Evolutionary conservation across 37 sponge, comb jelly and placozoan species (phyloP).

Genomic region (Diacarnus erythraeanus): DNA sequence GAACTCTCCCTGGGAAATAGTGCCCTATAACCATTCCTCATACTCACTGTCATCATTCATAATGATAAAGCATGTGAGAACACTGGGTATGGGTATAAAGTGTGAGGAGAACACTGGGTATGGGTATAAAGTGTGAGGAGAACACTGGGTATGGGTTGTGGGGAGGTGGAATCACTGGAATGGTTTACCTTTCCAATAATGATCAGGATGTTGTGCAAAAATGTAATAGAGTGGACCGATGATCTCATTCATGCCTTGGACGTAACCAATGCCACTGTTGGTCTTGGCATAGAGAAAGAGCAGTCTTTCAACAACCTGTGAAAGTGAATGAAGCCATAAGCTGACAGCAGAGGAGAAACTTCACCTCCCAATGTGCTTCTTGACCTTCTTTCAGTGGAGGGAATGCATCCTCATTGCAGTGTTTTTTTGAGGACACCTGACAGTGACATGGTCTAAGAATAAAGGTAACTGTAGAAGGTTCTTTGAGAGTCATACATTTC

Average conservation of each 20-base stretch:
- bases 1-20: no score
- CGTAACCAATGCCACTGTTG: slow-evolving; percentile 89
- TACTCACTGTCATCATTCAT: no score
- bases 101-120: not conserved
- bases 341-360: not conserved
- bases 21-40: no score
- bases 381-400: slow-evolving; percentile 75
- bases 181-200: slow-evolving; percentile 70
- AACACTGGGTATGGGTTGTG: not conserved
- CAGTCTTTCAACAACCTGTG: slow-evolving; percentile 91
- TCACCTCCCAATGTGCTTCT: slow-evolving; percentile 99
- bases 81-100: not conserved
- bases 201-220: slow-evolving; percentile 84
- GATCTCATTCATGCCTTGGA: slow-evolving; percentile 98
- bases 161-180: not conserved
- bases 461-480: not conserved
- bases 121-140: not conserved
- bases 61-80: no score
- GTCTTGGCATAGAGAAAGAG: slow-evolving; percentile 92
- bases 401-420: slow-evolving; percentile 5
- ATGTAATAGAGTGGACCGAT: slow-evolving; percentile 94
- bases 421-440: not conserved
- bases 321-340: not conserved
- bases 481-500: slow-evolving; percentile 14
- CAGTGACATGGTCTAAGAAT: not conserved